Evolutionary conservation across 2,113 vertebrate species (phyloP), one percentile per base, ranked within the genome.

Genomic region (Macquaria australasica): DNA sequence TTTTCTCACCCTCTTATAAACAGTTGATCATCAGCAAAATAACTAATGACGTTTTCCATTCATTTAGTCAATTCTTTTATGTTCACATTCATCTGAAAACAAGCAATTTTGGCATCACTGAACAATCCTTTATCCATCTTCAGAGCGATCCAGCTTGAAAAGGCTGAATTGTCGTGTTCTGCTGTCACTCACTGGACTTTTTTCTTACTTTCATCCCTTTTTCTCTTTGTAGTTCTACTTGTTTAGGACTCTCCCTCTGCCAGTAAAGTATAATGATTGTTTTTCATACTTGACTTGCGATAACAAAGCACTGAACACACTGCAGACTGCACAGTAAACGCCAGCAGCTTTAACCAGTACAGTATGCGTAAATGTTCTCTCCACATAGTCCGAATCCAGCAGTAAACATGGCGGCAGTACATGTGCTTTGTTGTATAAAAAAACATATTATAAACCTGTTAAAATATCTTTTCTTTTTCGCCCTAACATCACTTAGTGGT

Each of bases 101-200:
- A 51, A 75, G 39, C 53, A 60, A 45, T 68, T 70, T 6, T 28
- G n/a, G 56, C 70, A 59, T 64, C 62, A 15, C 45, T 64, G 71
- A 88, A 84, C 59, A 73, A 43, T 78, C 73, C 48, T 84, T 75
- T 48, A 78, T 83, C 41, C 34, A 55, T 74, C 58, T 76, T 87
- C 76, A 69, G 43, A 68, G 71, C 7, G 23, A 71, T 59, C 37
- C 70, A 70, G 73, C 79, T 84, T 81, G 45, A 90, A 88, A 82
- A 78, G 56, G 31, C 48, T 3, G 11, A 73, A 81, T 79, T 83
- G 69, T 77, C 9, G 0, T 60, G 81, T 43, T 84, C 76, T 72
- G 51, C 70, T 63, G 64, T 85, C 76, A 62, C 64, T 85, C 76
- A 62, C 64, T 51, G 70, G 80, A 79, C 70, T 79, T 64, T 50